These are phyloP conservation scores for Triplophysa siluroides DNA, from an alignment of 2,113 vertebrate species.

Conservation along the genomic window DNA sequence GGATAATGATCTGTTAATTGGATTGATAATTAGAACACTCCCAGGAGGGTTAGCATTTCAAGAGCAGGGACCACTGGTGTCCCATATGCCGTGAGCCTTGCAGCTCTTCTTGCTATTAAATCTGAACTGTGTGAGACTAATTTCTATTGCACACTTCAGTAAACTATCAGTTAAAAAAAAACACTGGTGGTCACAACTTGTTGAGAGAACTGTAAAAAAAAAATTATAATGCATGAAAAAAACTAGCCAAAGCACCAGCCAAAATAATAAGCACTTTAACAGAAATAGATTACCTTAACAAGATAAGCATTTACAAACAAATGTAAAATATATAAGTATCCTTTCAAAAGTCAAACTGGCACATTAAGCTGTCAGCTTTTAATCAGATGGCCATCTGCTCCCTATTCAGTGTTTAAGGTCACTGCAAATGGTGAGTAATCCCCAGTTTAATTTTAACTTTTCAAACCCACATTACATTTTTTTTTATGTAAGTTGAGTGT, in stretches of 20 bases:
- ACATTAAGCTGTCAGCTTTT: background rate
- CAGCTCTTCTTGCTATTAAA: background rate
- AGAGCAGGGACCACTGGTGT: background rate
- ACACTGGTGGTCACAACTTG: background rate
- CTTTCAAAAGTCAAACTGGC: background rate
- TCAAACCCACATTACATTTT: background rate
- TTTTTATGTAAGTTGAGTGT: background rate
- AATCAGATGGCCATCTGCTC: slow-evolving; percentile 16
- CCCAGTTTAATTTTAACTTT: slow-evolving; percentile 7
- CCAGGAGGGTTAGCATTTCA: slow-evolving; percentile 34
- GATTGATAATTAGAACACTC: slow-evolving; percentile 33
- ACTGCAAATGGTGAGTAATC: slow-evolving; percentile 27
- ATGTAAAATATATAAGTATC: too few species aligned
- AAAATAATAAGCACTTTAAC: background rate
- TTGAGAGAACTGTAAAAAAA: background rate
- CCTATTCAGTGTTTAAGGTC: slow-evolving; percentile 43
- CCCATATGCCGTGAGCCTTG: background rate
- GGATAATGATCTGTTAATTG: slow-evolving; percentile 33
- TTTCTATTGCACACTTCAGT: background rate
- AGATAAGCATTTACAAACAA: too few species aligned
- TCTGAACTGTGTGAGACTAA: slow-evolving; percentile 26
- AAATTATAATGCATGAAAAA: background rate
- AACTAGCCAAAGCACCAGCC: background rate
- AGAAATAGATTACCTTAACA: background rate
- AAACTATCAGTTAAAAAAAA: background rate